Percentiles rank a stretch among this genome's conserved stretches.
These are phyloP conservation scores for Chionis minor DNA, from an alignment of 2,113 vertebrate genomes.

Conservation along the genomic window DNA sequence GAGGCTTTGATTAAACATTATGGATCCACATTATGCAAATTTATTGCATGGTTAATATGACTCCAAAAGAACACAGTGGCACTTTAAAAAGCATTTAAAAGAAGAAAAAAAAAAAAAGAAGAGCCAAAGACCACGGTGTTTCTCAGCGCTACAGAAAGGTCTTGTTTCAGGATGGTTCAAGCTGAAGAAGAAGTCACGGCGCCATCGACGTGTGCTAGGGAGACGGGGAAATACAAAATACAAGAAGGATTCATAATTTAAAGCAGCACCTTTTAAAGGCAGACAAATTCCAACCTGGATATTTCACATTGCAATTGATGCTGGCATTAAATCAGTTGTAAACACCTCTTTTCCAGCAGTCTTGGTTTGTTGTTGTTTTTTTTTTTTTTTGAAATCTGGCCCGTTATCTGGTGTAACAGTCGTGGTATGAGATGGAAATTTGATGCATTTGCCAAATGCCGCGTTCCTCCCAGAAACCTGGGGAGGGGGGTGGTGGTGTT, in stretches of 20 bases:
- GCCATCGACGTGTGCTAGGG: not conserved
- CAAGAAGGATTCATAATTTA: not conserved
- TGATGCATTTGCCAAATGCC: not conserved
- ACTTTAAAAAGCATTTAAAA: conserved; percentile 63
- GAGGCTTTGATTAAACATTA: conserved; percentile 46
- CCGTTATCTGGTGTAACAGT: fast-evolving
- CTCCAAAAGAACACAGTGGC: conserved; percentile 36
- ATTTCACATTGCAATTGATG: not conserved
- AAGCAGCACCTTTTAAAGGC: not conserved
- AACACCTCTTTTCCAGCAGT: not conserved
- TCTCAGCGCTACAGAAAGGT: not conserved
- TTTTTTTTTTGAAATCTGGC: not conserved
- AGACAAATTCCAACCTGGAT: not conserved
- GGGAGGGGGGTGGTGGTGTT: not conserved
- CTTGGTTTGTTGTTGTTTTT: no score
- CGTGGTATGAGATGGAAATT: fast-evolving
- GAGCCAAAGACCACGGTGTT: not conserved
- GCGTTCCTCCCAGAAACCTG: not conserved
- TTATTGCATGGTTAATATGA: conserved; percentile 51
- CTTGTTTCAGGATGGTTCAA: not conserved
- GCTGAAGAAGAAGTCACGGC: not conserved
- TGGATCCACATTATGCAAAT: conserved; percentile 56
- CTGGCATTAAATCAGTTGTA: not conserved
- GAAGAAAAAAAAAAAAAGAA: not conserved
- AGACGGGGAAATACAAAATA: not conserved